Conservation (phyloP, 1,140 invertebrate genomes). For the Pseudomyrmex sp. region DNA sequence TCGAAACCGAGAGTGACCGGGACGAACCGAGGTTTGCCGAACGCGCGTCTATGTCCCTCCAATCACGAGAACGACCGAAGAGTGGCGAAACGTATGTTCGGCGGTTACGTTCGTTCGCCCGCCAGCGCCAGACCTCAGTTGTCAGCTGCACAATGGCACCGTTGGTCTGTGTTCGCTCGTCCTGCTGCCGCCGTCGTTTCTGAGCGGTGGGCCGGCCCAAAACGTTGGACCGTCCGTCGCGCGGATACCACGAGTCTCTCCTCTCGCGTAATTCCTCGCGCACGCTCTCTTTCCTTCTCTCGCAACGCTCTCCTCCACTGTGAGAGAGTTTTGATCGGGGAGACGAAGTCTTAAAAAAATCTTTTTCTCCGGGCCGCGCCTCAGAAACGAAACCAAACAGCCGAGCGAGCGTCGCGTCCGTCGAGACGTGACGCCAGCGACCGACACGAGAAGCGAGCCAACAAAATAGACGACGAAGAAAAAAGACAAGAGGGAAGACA, state of each 20-base stretch:
- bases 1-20: background rate
- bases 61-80: constrained; percentile 18
- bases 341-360: constrained; percentile 20
- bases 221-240: constrained; percentile 82
- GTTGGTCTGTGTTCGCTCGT: constrained; percentile 70
- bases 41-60: constrained; percentile 48
- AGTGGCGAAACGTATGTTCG: background rate
- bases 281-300: constrained; percentile 33
- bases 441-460: constrained; percentile 16
- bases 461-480: constrained; percentile 31
- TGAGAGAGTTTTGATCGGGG: background rate
- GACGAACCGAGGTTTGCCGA: background rate
- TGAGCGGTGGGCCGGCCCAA: constrained; percentile 84
- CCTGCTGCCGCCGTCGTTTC: constrained; percentile 81
- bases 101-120: constrained; percentile 10
- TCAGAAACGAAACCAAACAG: constrained; percentile 39
- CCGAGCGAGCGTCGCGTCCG: background rate
- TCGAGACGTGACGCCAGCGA: constrained; percentile 9
- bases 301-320: background rate
- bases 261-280: constrained; percentile 30
- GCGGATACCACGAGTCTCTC: constrained; percentile 65
- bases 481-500: constrained; percentile 5
- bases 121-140: constrained; percentile 74
- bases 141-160: constrained; percentile 83
- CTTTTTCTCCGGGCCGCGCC: constrained; percentile 12